Percentiles rank a stretch among this genome's conserved stretches.
phyloP scores from a whole-genome alignment of 2,888 invertebrate species.

The Harmothoe impar region DNA sequence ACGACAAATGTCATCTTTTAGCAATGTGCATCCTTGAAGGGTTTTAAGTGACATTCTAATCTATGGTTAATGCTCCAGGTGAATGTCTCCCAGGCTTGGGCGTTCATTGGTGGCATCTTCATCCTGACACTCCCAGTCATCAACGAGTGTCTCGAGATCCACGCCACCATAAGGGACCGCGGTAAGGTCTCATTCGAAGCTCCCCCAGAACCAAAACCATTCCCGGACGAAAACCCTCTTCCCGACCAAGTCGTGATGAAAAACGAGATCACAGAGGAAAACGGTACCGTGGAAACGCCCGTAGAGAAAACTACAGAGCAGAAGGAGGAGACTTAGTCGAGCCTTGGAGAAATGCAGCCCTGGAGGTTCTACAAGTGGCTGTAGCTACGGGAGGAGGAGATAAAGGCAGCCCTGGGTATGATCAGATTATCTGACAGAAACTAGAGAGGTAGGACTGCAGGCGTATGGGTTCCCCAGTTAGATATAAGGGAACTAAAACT shows the following conservation, averaged over 20 bases:
- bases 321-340: too few species aligned
- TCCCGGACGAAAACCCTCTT: neutral
- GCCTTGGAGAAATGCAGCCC: too few species aligned
- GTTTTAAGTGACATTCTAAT: too few species aligned
- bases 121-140: slow-evolving; percentile 78
- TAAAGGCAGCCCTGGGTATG: too few species aligned
- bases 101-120: slow-evolving; percentile 77
- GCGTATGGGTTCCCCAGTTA: too few species aligned
- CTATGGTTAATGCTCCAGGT: slow-evolving; percentile 77
- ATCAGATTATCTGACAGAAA: too few species aligned
- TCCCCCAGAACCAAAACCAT: neutral
- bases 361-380: too few species aligned
- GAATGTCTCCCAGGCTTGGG: slow-evolving; percentile 76
- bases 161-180: slow-evolving; percentile 21
- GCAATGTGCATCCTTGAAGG: too few species aligned
- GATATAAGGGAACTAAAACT: too few species aligned
- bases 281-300: neutral
- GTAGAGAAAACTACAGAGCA: neutral
- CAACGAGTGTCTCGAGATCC: slow-evolving; percentile 75
- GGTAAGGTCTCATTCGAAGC: slow-evolving; percentile 22
- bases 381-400: too few species aligned
- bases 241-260: neutral
- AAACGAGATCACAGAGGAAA: slow-evolving; percentile 2
- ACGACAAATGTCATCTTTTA: too few species aligned
- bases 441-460: too few species aligned